Evolutionary conservation across 2,797 vertebrate genomes (phyloP).

Genomic region (Arnoldichthys spilopterus): DNA sequence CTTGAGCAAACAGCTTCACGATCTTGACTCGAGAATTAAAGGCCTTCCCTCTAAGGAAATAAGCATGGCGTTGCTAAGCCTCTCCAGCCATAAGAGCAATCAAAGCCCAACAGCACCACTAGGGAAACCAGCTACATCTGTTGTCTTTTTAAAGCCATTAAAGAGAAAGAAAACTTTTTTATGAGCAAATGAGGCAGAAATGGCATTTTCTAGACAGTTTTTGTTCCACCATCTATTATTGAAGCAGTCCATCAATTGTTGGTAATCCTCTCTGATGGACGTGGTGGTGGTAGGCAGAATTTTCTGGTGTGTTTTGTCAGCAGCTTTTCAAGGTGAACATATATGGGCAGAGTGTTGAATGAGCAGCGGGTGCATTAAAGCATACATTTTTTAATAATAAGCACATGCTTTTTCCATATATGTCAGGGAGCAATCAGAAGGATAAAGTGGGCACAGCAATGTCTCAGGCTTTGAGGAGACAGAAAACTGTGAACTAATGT

Average conservation of each 20-base stretch:
- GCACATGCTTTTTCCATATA: slow-evolving; percentile 7
- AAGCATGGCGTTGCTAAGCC: slow-evolving; percentile 1
- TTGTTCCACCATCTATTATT: slow-evolving; percentile 28
- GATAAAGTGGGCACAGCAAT: slow-evolving; percentile 2
- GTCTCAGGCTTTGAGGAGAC: background rate
- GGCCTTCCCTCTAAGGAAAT: background rate
- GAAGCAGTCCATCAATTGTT: slow-evolving; percentile 13
- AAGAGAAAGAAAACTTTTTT: background rate
- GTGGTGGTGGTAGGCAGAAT: background rate
- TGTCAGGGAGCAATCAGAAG: slow-evolving; percentile 16
- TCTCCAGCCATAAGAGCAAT: slow-evolving; percentile 26
- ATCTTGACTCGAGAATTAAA: background rate
- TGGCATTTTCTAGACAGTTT: slow-evolving; percentile 33
- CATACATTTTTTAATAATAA: slow-evolving; percentile 35
- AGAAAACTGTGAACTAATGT: slow-evolving; percentile 1
- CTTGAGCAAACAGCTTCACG: slow-evolving; percentile 7
- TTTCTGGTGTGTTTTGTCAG: slow-evolving; percentile 29
- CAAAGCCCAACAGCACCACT: background rate
- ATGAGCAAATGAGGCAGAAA: slow-evolving; percentile 38
- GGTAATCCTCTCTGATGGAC: slow-evolving; percentile 39
- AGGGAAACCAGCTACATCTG: background rate
- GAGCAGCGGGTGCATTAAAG: slow-evolving; percentile 22
- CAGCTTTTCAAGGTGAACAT: slow-evolving; percentile 42
- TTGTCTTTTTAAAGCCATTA: background rate
- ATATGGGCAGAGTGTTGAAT: slow-evolving; percentile 8